Evolutionary conservation across 2,888 invertebrate genomes (phyloP).

Genomic region (Tipula unca): DNA sequence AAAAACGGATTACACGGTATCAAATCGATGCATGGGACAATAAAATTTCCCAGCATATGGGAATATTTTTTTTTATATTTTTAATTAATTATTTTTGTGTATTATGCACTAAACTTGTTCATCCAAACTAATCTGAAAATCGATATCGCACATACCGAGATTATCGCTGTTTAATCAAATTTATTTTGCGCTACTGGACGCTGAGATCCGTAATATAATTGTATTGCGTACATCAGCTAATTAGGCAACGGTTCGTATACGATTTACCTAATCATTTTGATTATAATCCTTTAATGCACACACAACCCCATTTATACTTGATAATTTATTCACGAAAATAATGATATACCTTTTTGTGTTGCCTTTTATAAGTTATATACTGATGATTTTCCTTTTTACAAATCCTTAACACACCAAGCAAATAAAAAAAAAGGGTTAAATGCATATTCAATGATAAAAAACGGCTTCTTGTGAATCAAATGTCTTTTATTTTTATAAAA

Average conservation of each 20-base stretch:
- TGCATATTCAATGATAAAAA: background rate
- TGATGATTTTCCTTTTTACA: background rate
- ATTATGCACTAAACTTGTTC: background rate
- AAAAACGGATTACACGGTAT: background rate
- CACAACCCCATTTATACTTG: background rate
- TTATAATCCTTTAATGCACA: background rate
- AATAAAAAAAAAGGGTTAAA: background rate
- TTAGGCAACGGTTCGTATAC: background rate
- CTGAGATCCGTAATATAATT: background rate
- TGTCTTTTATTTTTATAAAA: background rate
- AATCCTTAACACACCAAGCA: background rate
- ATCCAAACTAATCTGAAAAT: background rate
- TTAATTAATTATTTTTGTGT: no score
- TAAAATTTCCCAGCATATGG: background rate
- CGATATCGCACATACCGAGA: background rate
- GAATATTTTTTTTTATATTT: background rate
- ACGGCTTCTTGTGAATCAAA: background rate
- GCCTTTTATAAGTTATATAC: background rate
- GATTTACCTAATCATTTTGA: background rate
- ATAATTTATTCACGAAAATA: background rate
- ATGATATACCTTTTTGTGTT: background rate
- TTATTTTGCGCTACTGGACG: background rate
- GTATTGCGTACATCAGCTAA: background rate
- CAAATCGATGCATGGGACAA: conserved; percentile 2
- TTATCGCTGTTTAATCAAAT: background rate